These are phyloP conservation scores for Plectrocnemia conspersa DNA, from an alignment of 1,140 invertebrate genomes.

Conservation along the genomic window DNA sequence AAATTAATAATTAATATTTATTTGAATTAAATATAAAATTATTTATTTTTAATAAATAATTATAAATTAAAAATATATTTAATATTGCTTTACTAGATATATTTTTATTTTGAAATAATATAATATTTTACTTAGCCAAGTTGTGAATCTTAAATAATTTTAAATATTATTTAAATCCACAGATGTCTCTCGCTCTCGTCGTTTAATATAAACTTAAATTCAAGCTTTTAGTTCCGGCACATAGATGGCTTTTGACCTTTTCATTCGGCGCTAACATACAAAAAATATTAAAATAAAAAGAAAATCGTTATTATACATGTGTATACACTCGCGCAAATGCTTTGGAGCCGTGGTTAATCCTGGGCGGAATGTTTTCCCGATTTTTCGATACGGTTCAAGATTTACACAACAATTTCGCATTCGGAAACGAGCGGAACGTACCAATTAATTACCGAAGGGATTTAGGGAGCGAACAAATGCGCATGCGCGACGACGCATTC, in stretches of 20 bases:
- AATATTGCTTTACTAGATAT: neutral
- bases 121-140: neutral
- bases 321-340: neutral
- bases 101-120: neutral
- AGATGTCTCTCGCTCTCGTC: neutral
- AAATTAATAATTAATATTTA: too few relatives aligned
- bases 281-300: neutral
- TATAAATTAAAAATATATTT: neutral
- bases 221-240: neutral
- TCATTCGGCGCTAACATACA: neutral
- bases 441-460: too few relatives aligned
- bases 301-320: neutral
- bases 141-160: neutral
- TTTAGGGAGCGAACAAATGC: too few relatives aligned
- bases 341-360: too few relatives aligned
- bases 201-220: neutral
- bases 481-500: constrained; percentile 30
- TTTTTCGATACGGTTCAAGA: too few relatives aligned
- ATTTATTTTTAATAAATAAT: too few relatives aligned
- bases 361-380: too few relatives aligned
- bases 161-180: neutral
- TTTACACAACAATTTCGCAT: too few relatives aligned
- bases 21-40: too few relatives aligned
- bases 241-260: too few relatives aligned
- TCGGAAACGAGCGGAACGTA: too few relatives aligned